Base-by-base conservation (phyloP, 2,888 invertebrate species). In the Drosophila birchii region DNA sequence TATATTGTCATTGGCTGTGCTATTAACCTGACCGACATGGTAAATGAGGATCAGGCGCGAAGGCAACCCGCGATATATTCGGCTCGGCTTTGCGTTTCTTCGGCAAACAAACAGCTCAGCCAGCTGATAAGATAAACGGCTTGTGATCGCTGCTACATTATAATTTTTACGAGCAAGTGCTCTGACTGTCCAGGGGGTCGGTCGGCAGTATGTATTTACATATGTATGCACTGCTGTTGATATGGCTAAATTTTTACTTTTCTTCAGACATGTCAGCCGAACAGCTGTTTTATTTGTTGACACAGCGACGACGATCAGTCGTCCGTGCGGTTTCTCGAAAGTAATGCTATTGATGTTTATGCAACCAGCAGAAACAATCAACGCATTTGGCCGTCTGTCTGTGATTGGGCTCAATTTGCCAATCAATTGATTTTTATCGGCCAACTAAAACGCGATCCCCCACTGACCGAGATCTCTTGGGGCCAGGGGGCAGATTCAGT, bases 41-140 rank as follows among this genome's bases (percentile, higher is more conserved):
- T 57, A 47, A 47, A 29, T 32, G 49, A 64, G 62, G 49, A 61
- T 36, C 20, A 34, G 29, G 26, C 16, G 3, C 61, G 12, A 36
- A 61, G 49, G 34, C 62, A 43, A 51, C 62, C 62, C 20, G 47
- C 9, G 39, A 8, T 51, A 23, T 39, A 41, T 34, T 49, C 45
- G 38, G 32, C 45, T 60, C 56, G 61, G 29, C 63, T 66, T 43
- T 11, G 39, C 34, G 60, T 66, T 70, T 63, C 74, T 62, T 56
- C 44, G 57, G 71, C 64, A 81, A 78, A 55, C 45, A 78, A 86
- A 75, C 66, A 60, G 59, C 41, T 56, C 44, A 18, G 59, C 73
- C 44, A 26, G 59, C 73, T 79, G 81, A 86, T 83, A 83, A 83
- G 84, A 81, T 83, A 78, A 80, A 76, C 54, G 38, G n/a, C 72